Evolutionary conservation across 2,888 invertebrate genomes (phyloP), one percentile per base, ranked within the genome.

Genomic region (Rotaria socialis): DNA sequence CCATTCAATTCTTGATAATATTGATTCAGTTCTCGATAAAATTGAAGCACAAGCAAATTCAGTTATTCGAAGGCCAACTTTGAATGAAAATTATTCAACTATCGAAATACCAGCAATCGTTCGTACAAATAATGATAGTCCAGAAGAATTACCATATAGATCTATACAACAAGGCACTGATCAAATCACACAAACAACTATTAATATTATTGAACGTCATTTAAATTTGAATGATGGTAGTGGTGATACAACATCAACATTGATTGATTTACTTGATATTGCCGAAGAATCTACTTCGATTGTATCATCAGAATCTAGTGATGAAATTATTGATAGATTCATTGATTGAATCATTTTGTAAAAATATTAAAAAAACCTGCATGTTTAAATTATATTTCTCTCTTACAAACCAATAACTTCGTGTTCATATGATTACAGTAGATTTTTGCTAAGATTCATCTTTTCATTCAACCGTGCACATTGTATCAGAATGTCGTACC

Each of bases 31-130:
- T 80, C 47, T 80, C 2, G 75, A 80, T 47, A 80, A 80, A 80
- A 80, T 80, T 24, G 75, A 80, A 80, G 47, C 24, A 80, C 41
- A 80, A 80, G 41, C 75, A 8, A 80, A 80, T 80, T 80, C 75
- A 43, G 8, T 35, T 5, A 16, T 27, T 16, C 67, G 27, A 67
- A 10, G 67, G 16, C 27, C 67, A 35, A 14, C 67, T 11, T 67
- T 16, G 11, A 67, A 67, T 67, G 67, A 67, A 67, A 67, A 67
- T 60, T 60, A 60, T 60, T 8, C 60, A 60, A 4, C 14, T n/a
- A 60, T 60, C 14, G 4, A 27, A n/a, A 27, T 27, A 60, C 10
- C 60, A 60, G 27, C 27, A 27, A 10, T 27, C 27, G 1, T 16
- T 27, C 0, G 27, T 14, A 0, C 11, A 27, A n/a, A 60, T 67